These are phyloP conservation scores for Miltochrista miniata DNA, from an alignment of 2,888 invertebrate species.

Conservation along the genomic window DNA sequence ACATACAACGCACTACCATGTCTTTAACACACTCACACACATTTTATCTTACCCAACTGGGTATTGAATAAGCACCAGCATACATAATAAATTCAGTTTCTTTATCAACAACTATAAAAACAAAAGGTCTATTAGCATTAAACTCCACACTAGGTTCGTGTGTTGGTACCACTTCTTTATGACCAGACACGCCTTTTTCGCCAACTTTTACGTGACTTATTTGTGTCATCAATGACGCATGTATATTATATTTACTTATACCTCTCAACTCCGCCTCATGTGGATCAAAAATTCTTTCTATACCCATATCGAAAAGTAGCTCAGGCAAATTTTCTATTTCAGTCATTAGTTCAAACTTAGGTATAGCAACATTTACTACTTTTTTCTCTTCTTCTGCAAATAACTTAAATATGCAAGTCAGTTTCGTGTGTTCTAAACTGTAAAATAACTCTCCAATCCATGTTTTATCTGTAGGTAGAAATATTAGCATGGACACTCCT, in stretches of 20 bases:
- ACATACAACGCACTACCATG: too few species aligned
- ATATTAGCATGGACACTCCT: conserved; percentile 55
- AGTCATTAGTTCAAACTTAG: conserved; percentile 54
- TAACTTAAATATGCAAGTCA: conserved; percentile 53
- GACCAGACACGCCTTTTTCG: conserved; percentile 52
- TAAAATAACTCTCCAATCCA: conserved; percentile 53
- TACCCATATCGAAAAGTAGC: conserved; percentile 63
- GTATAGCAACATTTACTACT: conserved; percentile 55
- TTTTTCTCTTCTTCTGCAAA: conserved; percentile 39
- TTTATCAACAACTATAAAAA: conserved; percentile 57
- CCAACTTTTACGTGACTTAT: conserved; percentile 53
- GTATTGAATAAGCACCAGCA: conserved; percentile 58
- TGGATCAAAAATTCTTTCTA: conserved; percentile 59
- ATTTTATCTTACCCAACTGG: conserved; percentile 23
- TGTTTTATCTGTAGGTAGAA: conserved; percentile 44
- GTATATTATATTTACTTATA: conserved; percentile 54
- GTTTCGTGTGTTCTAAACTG: conserved; percentile 44
- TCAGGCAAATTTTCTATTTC: conserved; percentile 58
- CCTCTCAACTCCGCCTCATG: conserved; percentile 49
- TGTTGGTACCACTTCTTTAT: conserved; percentile 22
- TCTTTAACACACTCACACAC: too few species aligned
- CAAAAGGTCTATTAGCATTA: conserved; percentile 56
- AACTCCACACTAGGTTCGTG: conserved; percentile 40
- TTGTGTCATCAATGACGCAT: conserved; percentile 61
- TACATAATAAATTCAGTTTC: conserved; percentile 58